Evolutionary conservation across 1,140 invertebrate species (phyloP).

Genomic region (Pseudoatta argentina): DNA sequence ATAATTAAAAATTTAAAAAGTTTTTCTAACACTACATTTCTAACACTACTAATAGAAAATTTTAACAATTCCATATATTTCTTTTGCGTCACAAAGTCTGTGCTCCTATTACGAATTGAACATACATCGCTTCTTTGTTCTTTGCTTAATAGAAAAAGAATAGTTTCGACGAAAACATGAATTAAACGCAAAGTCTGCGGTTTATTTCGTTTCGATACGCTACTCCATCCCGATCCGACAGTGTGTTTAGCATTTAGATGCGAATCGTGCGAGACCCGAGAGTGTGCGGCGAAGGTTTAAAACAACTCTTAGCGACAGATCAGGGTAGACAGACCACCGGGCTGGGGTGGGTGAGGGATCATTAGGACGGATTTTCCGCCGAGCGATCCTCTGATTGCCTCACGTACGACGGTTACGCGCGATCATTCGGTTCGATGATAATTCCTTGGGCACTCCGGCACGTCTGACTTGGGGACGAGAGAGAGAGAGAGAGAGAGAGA

Average conservation of each 20-base stretch:
- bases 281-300: conserved; percentile 9
- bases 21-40: no score
- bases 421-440: conserved; percentile 77
- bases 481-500: background rate
- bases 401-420: conserved; percentile 77
- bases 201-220: conserved; percentile 7
- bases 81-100: no score
- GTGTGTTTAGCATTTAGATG: conserved; percentile 35
- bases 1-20: no score
- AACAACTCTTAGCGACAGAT: conserved; percentile 32
- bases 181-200: background rate
- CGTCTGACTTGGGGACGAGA: conserved; percentile 39
- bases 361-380: conserved; percentile 79
- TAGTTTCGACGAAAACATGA: conserved; percentile 5
- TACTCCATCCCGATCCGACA: background rate
- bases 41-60: no score
- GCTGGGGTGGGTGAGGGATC: conserved; percentile 62
- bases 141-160: conserved; percentile 6
- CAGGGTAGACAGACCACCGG: conserved; percentile 64
- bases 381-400: conserved; percentile 78
- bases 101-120: no score
- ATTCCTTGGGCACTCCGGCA: conserved; percentile 63
- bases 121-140: no score
- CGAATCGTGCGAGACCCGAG: conserved; percentile 34
- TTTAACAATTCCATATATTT: no score